Evolutionary conservation across 2,888 invertebrate genomes (phyloP).

Genomic region (Sphaerophoria taeniata): DNA sequence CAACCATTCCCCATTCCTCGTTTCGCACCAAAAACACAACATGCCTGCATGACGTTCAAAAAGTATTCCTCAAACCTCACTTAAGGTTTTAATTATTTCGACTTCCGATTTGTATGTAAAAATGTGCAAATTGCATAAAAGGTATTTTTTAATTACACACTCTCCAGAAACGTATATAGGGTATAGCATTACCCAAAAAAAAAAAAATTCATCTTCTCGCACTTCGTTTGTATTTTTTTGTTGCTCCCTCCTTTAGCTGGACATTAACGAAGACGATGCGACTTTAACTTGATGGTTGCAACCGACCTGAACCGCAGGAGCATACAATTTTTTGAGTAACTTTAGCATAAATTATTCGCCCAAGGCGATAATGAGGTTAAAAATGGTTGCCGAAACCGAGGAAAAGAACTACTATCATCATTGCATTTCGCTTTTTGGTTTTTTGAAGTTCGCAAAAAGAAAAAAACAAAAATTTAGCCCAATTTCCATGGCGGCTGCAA

Average conservation of each 20-base stretch:
- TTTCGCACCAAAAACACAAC: slow-evolving; percentile 6
- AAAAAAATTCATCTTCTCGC: slow-evolving; percentile 43
- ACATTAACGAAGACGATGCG: not conserved
- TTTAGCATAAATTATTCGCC: slow-evolving; percentile 82
- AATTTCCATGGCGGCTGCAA: slow-evolving; percentile 72
- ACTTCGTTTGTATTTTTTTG: slow-evolving; percentile 5
- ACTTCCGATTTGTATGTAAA: slow-evolving; percentile 61
- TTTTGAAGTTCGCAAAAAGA: slow-evolving; percentile 19
- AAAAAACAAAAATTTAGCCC: slow-evolving; percentile 59
- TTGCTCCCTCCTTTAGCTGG: too few relatives aligned
- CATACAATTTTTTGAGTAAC: slow-evolving; percentile 27
- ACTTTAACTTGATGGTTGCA: not conserved
- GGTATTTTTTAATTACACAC: slow-evolving; percentile 61
- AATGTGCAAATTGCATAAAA: slow-evolving; percentile 61
- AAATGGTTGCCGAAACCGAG: slow-evolving; percentile 74
- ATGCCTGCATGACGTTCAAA: slow-evolving; percentile 43
- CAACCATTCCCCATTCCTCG: not conserved
- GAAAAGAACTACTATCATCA: slow-evolving; percentile 13
- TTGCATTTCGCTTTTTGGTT: too few relatives aligned
- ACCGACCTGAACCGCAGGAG: not conserved
- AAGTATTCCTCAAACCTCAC: not conserved
- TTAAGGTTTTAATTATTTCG: slow-evolving; percentile 21
- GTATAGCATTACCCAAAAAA: not conserved
- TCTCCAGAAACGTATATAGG: not conserved
- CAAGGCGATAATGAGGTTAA: slow-evolving; percentile 83